Base-by-base conservation (phyloP, 1,140 invertebrate genomes). In the Temnothorax nylanderi region DNA sequence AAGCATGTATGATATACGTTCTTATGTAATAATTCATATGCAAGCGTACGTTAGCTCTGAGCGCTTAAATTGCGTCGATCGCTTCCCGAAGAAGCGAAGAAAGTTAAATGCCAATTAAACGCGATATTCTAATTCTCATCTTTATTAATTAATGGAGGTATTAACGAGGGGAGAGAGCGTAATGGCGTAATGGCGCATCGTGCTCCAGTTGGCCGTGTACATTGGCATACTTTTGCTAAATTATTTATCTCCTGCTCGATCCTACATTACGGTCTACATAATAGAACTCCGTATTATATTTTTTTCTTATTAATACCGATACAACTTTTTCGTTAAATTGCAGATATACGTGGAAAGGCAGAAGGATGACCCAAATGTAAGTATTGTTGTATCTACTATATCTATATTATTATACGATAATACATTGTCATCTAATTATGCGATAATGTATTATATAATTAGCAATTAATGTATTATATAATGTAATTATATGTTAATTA, bases 281-380 rank as follows among this genome's bases (percentile, higher is more conserved):
- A 75, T 75, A 64, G 11, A n/a, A 58, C 34, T 58, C 16, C n/a
- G 21, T 44, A 47, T 41, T 8, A 21, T 11, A n/a, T 11, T 3
- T 49, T 21, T 26, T 67, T 34, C 6, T 7, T 26, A 8, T 49
- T 13, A 3, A 41, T 69, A 75, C 51, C 89, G 56, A 89, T 75
- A 2, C 7, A 0, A 41, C 6, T 87, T 86, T 69, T 67, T 91
- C 44, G 96, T 85, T 21, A 21, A 47, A 26, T 91, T 96, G 26
- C 93, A 97, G 96, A 94, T 95, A 89, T 96, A 95, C 94, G 94
- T 96, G 64, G 94, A 95, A 84, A 96, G 96, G 88, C 91, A 96
- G 81, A 96, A 96, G 89, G 95, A 96, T 90, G 96, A 96, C 87
- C 96, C 96, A 91, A 96, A 95, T 87, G 96, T 97, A 95, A 96